Evolutionary conservation across 2,113 vertebrate genomes (phyloP), one percentile per base, ranked within the genome.

Genomic region (Nothoprocta perdicaria): DNA sequence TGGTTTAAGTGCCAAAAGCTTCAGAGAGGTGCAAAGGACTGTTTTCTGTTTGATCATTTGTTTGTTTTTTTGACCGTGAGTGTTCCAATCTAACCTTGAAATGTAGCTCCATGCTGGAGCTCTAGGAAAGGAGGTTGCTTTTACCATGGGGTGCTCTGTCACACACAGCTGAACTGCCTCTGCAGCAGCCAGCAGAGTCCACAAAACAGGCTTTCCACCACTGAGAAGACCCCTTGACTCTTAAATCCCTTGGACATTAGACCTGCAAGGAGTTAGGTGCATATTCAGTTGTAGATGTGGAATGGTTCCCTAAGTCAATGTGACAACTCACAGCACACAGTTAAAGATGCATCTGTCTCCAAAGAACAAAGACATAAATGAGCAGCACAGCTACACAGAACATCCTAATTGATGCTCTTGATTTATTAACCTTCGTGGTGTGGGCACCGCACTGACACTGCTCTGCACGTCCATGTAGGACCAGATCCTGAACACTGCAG

Each of bases 361-460:
- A 50, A 80, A 95, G 66, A 84, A 60, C 1, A 33, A 63, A 82
- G 52, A 52, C 23, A 35, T 67, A 80, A 87, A 60, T n/a, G 60
- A 93, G 50, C 55, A 77, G 55, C 10, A 12, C 31, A 83, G 52
- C 57, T 61, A 89, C 14, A 17, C 66, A 87, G 82, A 46, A 48
- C 48, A 33, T 90, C 48, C 60, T 89, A 91, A 89, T 41, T 89
- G 86, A 95, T 88, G 58, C 57, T 89, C 61, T 89, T 89, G 84
- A 94, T 65, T 87, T 89, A 92, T 63, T 82, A 92, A 92, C 33
- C 55, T 77, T 58, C n/a, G 19, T 17, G 4, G 31, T 18, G 58
- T 86, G 78, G 74, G 72, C 62, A 66, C 35, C n/a, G 86, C n/a
- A 68, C 13, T 67, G 83, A 84, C 52, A 60, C 4, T n/a, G 53